These are phyloP conservation scores for Apis dorsata DNA, from an alignment of 1,140 invertebrate genomes.

Conservation along the genomic window DNA sequence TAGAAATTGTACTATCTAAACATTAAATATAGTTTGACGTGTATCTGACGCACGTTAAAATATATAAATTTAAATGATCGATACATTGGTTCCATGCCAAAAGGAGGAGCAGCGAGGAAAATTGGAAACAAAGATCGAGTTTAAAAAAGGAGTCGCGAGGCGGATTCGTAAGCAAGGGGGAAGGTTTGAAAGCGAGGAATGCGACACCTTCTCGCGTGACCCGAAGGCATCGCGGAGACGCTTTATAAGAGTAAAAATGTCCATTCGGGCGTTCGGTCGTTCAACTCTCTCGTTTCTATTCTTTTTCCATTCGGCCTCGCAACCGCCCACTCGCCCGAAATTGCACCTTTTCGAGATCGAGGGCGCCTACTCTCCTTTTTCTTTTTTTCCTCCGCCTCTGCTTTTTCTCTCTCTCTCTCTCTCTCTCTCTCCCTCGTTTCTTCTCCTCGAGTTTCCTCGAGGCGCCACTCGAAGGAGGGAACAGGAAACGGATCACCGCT, in stretches of 20 bases:
- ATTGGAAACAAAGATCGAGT: neutral
- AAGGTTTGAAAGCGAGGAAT: slow-evolving; percentile 19
- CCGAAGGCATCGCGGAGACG: slow-evolving; percentile 16
- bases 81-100: too few relatives aligned
- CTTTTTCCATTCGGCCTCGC: slow-evolving; percentile 34
- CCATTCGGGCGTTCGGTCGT: slow-evolving; percentile 51
- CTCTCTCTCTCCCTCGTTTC: neutral
- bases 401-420: slow-evolving; percentile 37
- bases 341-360: slow-evolving; percentile 54
- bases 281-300: slow-evolving; percentile 45
- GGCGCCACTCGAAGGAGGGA: slow-evolving; percentile 52
- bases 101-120: too few relatives aligned
- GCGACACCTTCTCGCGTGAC: slow-evolving; percentile 50
- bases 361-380: slow-evolving; percentile 63
- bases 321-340: slow-evolving; percentile 62
- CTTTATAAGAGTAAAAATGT: slow-evolving; percentile 53
- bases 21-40: too few relatives aligned
- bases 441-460: slow-evolving; percentile 18
- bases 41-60: too few relatives aligned
- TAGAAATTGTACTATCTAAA: too few relatives aligned
- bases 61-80: too few relatives aligned
- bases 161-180: too few relatives aligned
- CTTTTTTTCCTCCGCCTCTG: slow-evolving; percentile 28
- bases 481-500: slow-evolving; percentile 58
- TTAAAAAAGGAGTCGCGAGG: neutral